Base-by-base conservation (phyloP, 2,113 vertebrate genomes). In the Muntiacus muntjak region DNA sequence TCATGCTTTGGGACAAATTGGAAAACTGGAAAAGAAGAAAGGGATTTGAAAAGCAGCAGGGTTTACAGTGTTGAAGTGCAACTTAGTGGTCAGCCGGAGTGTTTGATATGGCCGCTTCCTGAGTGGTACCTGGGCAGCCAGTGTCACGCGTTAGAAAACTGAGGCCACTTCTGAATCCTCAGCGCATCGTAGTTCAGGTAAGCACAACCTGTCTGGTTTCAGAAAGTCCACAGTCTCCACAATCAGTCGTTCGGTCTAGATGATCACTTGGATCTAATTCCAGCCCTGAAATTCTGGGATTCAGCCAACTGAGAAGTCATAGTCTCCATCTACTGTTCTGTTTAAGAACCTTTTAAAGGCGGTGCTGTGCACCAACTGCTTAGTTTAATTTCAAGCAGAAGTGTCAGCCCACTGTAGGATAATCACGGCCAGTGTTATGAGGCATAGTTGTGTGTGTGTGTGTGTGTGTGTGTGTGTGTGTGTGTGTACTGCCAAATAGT, bases 341-440 rank as follows among this genome's bases (percentile, higher is more conserved):
- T 17, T 36, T 52, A 23, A 67, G 54, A 92, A 83, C 26, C 36
- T 52, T 60, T 40, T 58, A 54, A 92, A 82, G 47, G 33, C 45
- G 33, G 58, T 21, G 36, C 40, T 64, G 25, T 0, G 40, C 3
- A 84, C n/a, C 11, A 19, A 79, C 17, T 62, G 28, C 55, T 84
- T 36, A 40, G 82, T 87, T 97, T n/a, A 71, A 96, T 89, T 40
- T 93, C 94, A 84, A 89, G 33, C 74, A 94, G 43, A 97, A 91
- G 62, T 98, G 93, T 95, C 81, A 87, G 10, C 58, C 78, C 67
- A 74, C 28, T 93, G 1, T 88, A 90, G 81, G 91, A 83, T 95
- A 88, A 89, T 79, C 67, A 14, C 87, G 74, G 55, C 54, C 26
- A 91, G 54, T n/a, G 74, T 97, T 88, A 79, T 28, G 93, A 93